Percentiles rank a stretch among this genome's conserved stretches.
Conservation (phyloP, 2,888 invertebrate species). For the Trachelus tabidus region DNA sequence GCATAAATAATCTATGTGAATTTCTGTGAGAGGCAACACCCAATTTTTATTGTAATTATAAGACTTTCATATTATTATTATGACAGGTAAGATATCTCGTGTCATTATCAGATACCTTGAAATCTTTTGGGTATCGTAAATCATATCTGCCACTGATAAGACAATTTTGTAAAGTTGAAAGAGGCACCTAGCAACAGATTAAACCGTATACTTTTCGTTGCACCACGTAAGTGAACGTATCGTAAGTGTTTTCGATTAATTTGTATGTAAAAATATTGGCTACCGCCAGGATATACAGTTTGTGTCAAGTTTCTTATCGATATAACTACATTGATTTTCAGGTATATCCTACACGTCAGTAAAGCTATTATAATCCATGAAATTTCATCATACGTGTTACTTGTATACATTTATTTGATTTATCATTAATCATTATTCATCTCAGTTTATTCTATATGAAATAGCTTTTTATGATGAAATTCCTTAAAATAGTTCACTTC, state of each 20-base stretch:
- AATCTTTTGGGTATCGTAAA: neutral
- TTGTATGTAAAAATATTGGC: too few relatives aligned
- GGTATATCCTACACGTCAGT: too few relatives aligned
- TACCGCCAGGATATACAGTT: neutral
- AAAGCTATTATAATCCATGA: neutral
- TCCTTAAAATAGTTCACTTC: neutral
- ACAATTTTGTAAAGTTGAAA: neutral
- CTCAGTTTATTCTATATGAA: neutral
- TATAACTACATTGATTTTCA: neutral
- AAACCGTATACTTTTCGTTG: neutral
- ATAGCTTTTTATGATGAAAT: neutral
- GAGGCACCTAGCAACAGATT: neutral
- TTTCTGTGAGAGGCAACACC: neutral
- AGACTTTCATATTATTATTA: neutral
- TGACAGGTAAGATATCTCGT: neutral
- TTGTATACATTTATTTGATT: neutral
- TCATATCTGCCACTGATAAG: neutral
- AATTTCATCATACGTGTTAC: neutral
- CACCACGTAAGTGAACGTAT: neutral
- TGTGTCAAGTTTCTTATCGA: neutral
- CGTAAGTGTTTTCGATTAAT: neutral
- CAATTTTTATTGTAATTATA: neutral
- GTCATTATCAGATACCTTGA: neutral
- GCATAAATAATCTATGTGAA: neutral
- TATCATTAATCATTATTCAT: neutral